These are phyloP conservation scores for Oscheius sp. DNA, from an alignment of 2,888 invertebrate species.

Conservation along the genomic window DNA sequence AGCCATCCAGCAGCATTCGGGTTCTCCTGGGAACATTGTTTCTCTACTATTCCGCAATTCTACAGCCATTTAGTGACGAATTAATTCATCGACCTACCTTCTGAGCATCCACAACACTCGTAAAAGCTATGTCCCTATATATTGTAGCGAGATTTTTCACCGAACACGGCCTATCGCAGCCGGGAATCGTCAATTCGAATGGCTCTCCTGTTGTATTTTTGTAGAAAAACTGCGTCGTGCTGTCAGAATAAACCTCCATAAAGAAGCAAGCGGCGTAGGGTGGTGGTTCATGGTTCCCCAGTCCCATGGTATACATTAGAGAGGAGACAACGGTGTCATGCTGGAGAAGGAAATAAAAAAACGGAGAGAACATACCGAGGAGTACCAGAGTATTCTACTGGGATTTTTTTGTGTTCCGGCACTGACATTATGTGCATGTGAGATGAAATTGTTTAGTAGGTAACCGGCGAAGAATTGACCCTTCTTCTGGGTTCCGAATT, in stretches of 20 bases:
- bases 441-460: constrained; percentile 53
- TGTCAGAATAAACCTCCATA: constrained; percentile 56
- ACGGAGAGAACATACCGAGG: constrained; percentile 43
- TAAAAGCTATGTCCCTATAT: constrained; percentile 22
- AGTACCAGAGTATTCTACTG: constrained; percentile 56
- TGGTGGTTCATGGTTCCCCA: constrained; percentile 46
- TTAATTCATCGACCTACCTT: background rate
- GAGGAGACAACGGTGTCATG: constrained; percentile 61
- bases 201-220: constrained; percentile 39
- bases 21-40: background rate
- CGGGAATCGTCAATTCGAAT: constrained; percentile 33
- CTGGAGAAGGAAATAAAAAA: constrained; percentile 30
- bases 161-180: constrained; percentile 41
- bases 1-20: background rate
- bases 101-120: background rate
- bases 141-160: constrained; percentile 32
- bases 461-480: constrained; percentile 45
- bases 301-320: constrained; percentile 51
- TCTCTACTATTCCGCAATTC: background rate
- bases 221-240: constrained; percentile 32
- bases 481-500: constrained; percentile 11
- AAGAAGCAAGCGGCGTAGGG: constrained; percentile 59
- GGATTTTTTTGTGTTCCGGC: constrained; percentile 35
- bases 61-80: background rate
- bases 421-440: constrained; percentile 46